phyloP scores from a whole-genome alignment of 2,113 vertebrate species.

The Jaculus jaculus region DNA sequence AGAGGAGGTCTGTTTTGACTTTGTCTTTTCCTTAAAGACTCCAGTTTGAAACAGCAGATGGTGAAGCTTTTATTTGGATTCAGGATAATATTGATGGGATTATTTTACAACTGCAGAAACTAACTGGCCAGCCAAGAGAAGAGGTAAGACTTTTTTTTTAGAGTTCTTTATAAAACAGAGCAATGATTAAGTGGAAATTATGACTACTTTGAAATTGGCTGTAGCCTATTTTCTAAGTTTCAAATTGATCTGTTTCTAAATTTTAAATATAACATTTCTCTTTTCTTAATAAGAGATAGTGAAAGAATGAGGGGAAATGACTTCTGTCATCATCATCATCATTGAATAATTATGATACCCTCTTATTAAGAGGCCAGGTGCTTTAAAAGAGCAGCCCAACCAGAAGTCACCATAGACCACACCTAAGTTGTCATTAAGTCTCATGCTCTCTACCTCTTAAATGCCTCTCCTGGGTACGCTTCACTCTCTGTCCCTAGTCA shows the following conservation, averaged over 20 bases:
- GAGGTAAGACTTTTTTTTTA: constrained; percentile 76
- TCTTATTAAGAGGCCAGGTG: not conserved
- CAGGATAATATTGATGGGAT: constrained; percentile 90
- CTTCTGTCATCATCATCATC: not conserved
- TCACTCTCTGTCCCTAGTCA: not conserved
- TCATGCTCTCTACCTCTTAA: not conserved
- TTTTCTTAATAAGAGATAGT: not conserved
- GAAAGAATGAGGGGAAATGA: not conserved
- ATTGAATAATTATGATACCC: not conserved
- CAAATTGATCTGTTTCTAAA: not conserved
- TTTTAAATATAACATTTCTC: not conserved
- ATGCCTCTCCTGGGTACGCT: not conserved
- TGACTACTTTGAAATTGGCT: constrained; percentile 7
- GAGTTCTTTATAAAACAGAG: not conserved
- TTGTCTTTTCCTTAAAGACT: constrained; percentile 81
- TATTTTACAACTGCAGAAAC: constrained; percentile 88
- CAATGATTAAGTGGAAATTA: constrained; percentile 33
- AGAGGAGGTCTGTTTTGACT: not conserved
- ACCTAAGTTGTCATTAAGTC: not conserved
- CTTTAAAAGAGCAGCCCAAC: not conserved
- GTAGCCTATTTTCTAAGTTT: constrained; percentile 19
- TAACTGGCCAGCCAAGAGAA: constrained; percentile 84
- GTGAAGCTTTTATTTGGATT: constrained; percentile 88
- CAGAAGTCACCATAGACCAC: not conserved
- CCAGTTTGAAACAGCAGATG: constrained; percentile 87